Conservation (phyloP, 2,113 vertebrate genomes). For the Leptosomus discolor region DNA sequence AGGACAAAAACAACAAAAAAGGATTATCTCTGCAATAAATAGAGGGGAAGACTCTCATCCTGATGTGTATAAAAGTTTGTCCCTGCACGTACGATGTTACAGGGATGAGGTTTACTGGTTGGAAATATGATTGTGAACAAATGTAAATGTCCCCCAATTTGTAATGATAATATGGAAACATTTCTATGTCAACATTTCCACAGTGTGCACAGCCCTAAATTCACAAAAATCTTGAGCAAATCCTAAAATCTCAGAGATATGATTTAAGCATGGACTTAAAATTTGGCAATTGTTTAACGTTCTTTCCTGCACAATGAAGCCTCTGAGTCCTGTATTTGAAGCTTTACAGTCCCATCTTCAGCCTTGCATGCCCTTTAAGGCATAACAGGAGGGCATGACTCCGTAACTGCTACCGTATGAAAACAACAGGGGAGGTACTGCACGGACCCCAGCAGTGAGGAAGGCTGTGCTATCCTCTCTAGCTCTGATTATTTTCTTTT, state of each 20-base stretch:
- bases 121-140: not conserved
- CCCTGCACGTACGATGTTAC: not conserved
- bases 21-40: not conserved
- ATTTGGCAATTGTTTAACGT: not conserved
- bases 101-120: not conserved
- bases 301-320: not conserved
- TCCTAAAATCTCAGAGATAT: not conserved
- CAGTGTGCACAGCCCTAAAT: not conserved
- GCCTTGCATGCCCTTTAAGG: not conserved
- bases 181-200: not conserved
- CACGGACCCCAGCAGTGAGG: accelerated
- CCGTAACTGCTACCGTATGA: accelerated
- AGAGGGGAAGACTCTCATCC: not conserved
- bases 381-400: not conserved
- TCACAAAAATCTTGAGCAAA: not conserved
- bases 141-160: not conserved
- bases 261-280: not conserved
- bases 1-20: not conserved
- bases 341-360: not conserved
- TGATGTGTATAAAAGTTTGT: not conserved
- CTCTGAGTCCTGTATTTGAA: not conserved
- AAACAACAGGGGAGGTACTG: not conserved
- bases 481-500: not conserved
- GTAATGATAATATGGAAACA: not conserved
- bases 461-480: not conserved